Evolutionary conservation across 1,140 invertebrate genomes (phyloP).

Genomic region (Paramacrobiotus metropolitanus): DNA sequence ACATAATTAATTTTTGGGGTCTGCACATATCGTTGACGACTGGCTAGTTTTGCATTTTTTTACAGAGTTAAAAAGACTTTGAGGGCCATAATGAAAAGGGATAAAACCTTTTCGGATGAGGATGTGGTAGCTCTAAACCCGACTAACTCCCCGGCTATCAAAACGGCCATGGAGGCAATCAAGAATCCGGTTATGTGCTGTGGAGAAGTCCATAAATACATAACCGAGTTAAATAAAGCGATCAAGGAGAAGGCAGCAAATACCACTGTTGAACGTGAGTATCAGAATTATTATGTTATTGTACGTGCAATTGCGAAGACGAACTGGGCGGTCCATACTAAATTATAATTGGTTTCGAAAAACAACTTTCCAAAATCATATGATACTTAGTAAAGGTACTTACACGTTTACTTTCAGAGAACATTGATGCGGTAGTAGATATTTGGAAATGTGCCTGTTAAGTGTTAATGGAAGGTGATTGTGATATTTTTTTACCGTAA

Average conservation of each 20-base stretch:
- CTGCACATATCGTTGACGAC: neutral
- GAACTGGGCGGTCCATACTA: neutral
- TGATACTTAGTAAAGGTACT: neutral
- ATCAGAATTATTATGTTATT: neutral
- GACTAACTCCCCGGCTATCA: slow-evolving; percentile 52
- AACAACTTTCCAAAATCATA: neutral
- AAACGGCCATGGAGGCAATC: slow-evolving; percentile 71
- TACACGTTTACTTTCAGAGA: neutral
- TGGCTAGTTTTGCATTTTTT: slow-evolving; percentile 12
- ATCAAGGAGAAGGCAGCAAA: slow-evolving; percentile 38
- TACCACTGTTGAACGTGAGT: slow-evolving; percentile 19
- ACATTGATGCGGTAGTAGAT: neutral
- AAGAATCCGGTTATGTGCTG: slow-evolving; percentile 88
- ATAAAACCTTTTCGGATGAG: slow-evolving; percentile 60
- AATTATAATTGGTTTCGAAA: neutral
- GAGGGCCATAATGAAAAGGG: slow-evolving; percentile 72
- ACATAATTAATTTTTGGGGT: neutral
- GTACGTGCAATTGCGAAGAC: neutral
- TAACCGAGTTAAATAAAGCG: slow-evolving; percentile 57
- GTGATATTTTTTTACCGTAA: slow-evolving; percentile 6
- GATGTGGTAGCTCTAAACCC: slow-evolving; percentile 72
- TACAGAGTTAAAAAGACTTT: slow-evolving; percentile 72
- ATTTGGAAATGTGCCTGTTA: neutral
- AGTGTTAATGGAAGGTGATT: neutral
- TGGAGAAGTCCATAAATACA: slow-evolving; percentile 57